Base-by-base conservation (phyloP, 2,888 invertebrate genomes). In the Ophion ellenae region DNA sequence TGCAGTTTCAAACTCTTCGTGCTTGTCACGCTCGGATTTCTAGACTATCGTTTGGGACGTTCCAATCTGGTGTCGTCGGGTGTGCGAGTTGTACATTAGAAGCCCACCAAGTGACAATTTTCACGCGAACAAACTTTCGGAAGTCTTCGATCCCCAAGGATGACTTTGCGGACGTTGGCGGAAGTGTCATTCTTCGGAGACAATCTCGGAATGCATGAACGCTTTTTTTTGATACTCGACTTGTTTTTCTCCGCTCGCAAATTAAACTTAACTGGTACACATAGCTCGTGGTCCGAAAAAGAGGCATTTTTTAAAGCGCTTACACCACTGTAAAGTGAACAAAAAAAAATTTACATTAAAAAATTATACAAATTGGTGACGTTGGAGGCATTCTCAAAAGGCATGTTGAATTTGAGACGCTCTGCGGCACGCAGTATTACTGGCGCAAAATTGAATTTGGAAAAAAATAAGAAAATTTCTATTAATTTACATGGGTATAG, bases 11-110 rank as follows among this genome's bases (percentile, higher is more conserved):
- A 57, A 53, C 47, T 64, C 45, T 0, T 24, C 24, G 24, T 20
- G 17, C 59, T 28, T 66, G 40, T 74, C 66, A 67, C 24, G 63
- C 81, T 74, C 63, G 81, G 45, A 63, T 70, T 57, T n/a, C 40
- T 40, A 14, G 59, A 78, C 53, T 74, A 36, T 40, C 79, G 63
- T 79, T 79, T 47, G 64, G 61, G 66, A 28, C 20, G 5, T 32
- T 36, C 1, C 32, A 70, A 47, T 57, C 36, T 63, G n/a, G 45
- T 40, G 67, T 57, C 32, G 36, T 7, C n/a, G 67, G 66, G n/a
- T 63, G n/a, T 24, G 28, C 47, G 20, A 40, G 24, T 24, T 24
- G 36, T 36, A 36, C 36, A 36, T 36, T 5, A 5, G 36, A 5
- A 1, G 36, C 6, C 36, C 36, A 36, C 36, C 36, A 7, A 5